phyloP scores from a whole-genome alignment of 2,888 invertebrate species.

The Thymelicus acteon region DNA sequence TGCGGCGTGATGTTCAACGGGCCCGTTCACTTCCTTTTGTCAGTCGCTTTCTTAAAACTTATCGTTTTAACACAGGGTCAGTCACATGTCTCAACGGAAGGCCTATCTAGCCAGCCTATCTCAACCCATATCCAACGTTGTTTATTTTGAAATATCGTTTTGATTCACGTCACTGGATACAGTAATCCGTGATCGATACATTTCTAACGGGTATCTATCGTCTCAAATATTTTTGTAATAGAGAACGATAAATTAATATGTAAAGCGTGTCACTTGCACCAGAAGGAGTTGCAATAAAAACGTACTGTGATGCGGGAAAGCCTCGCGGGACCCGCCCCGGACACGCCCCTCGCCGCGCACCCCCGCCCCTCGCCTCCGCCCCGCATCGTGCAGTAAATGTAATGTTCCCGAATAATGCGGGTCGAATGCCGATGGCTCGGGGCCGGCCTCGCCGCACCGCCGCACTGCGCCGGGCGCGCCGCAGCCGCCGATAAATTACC shows the following conservation, averaged over 20 bases:
- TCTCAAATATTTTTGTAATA: constrained; percentile 5
- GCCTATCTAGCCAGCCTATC: too few species aligned
- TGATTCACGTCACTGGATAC: too few species aligned
- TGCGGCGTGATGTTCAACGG: too few species aligned
- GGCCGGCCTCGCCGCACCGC: neutral
- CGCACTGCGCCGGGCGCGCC: neutral
- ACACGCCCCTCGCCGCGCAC: neutral
- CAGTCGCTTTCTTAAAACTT: too few species aligned
- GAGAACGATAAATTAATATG: constrained; percentile 14
- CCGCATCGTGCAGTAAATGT: constrained; percentile 3
- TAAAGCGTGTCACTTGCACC: constrained; percentile 8
- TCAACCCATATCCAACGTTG: too few species aligned
- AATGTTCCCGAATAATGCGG: constrained; percentile 33
- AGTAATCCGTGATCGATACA: too few species aligned
- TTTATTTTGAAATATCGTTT: too few species aligned
- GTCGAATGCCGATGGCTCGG: constrained; percentile 20
- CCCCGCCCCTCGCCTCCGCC: constrained; percentile 3
- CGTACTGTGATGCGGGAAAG: constrained; percentile 14
- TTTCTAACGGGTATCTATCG: too few species aligned
- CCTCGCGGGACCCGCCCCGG: constrained; percentile 7
- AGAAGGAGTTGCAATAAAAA: constrained; percentile 18
- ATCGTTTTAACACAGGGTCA: too few species aligned
- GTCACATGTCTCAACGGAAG: too few species aligned
- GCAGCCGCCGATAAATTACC: constrained; percentile 21
- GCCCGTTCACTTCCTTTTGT: too few species aligned